Evolutionary conservation across 1,140 invertebrate genomes (phyloP), one percentile per base, ranked within the genome.

Genomic region (Scaptomyza montana): DNA sequence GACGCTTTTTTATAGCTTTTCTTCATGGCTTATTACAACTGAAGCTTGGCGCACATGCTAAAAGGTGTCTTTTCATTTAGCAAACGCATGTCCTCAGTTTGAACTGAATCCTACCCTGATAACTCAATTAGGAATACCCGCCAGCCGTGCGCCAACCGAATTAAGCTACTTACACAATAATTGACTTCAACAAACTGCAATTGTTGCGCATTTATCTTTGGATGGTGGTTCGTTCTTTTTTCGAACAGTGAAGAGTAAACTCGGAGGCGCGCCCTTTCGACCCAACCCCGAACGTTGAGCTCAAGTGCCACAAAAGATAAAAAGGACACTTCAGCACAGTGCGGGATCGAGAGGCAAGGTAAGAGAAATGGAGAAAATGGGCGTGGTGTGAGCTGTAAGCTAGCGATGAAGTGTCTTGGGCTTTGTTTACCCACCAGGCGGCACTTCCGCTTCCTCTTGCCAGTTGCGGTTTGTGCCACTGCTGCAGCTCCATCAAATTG

Each of bases 111-210:
- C 53, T 51, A 62, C 47, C 53, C 54, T 55, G 59, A 57, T 73
- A 63, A 73, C 68, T 73, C 59, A 77, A 77, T 77, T 73, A 67
- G 10, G 54, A 60, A 12, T 59, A 50, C 39, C 59, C 60, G 39
- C 1, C 59, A 65, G 59, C 50, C 73, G 51, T 69, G 69, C 72
- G 66, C 55, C 64, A 73, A 68, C 60, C 73, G 72, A 79, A 86
- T 86, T 82, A 86, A 86, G 82, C 78, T 87, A 82, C 82, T 86
- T 82, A 76, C 80, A 78, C 78, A 86, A 86, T 86, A 86, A 86
- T 86, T 86, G 82, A 87, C 78, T 86, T 86, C 36, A 87, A 77
- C 82, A 87, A 86, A 86, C 82, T 86, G 76, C 82, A 87, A 87
- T 86, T 86, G 82, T 86, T 86, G 82, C 82, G 78, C 82, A 86